Evolutionary conservation across 2,113 vertebrate genomes (phyloP).

Genomic region (Athene noctua): DNA sequence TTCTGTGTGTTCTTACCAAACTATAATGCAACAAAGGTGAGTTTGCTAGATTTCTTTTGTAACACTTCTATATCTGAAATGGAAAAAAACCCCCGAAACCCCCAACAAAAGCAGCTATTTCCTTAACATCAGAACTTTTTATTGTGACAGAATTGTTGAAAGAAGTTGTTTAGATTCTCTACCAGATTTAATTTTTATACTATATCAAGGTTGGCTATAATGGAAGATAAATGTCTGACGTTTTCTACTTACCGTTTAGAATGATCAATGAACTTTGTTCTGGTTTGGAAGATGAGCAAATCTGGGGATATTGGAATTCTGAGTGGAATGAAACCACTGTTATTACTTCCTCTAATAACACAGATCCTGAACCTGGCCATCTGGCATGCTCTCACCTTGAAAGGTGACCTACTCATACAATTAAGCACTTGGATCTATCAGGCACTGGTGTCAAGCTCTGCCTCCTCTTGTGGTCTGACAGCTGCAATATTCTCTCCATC

Average conservation of each 20-base stretch:
- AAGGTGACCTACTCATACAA: not conserved
- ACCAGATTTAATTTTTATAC: not conserved
- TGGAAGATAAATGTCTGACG: not conserved
- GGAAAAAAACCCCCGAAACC: not conserved
- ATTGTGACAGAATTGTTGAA: not conserved
- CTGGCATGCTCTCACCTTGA: not conserved
- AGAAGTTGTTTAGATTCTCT: not conserved
- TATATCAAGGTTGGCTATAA: not conserved
- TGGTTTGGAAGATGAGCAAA: not conserved
- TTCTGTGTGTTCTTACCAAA: not conserved
- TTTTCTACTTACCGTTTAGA: not conserved
- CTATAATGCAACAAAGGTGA: not conserved
- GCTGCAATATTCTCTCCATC: not conserved
- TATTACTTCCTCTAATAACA: not conserved
- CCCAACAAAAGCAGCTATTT: not conserved
- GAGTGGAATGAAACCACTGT: not conserved
- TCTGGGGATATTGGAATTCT: not conserved
- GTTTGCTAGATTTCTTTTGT: not conserved
- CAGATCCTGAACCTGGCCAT: not conserved
- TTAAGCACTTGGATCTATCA: not conserved
- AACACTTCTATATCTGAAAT: not conserved
- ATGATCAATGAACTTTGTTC: not conserved
- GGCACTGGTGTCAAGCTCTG: not conserved
- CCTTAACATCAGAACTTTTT: not conserved
- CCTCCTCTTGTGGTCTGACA: conserved; percentile 13